Evolutionary conservation across 2,888 invertebrate species (phyloP).

Genomic region (Ornithoptera alexandrae): DNA sequence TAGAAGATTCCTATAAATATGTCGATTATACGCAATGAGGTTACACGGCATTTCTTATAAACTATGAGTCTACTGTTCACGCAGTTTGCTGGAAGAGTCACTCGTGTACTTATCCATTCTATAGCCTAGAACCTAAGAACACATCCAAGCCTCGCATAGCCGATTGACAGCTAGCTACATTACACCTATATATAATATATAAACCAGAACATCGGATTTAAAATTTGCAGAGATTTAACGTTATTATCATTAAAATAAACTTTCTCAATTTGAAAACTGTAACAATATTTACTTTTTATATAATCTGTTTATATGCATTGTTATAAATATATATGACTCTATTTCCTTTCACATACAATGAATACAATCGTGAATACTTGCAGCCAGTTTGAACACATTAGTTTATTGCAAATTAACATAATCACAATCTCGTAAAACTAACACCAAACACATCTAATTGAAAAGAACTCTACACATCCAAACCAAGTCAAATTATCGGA

Average conservation of each 20-base stretch:
- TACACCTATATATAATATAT: constrained; percentile 18
- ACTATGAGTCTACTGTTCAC: constrained; percentile 9
- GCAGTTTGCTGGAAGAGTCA: constrained; percentile 1
- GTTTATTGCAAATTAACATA: constrained; percentile 25
- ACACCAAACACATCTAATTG: constrained; percentile 5
- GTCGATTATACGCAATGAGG: constrained; percentile 19
- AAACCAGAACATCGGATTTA: constrained; percentile 16
- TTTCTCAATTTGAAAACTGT: constrained; percentile 11
- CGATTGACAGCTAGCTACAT: constrained; percentile 13
- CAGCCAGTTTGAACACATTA: constrained; percentile 25
- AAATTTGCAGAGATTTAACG: constrained; percentile 21
- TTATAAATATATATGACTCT: constrained; percentile 9
- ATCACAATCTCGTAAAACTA: constrained; percentile 15
- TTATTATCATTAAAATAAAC: constrained; percentile 8
- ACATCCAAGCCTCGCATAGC: constrained; percentile 22
- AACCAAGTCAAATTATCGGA: constrained; percentile 2
- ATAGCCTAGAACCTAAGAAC: constrained; percentile 23
- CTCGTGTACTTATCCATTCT: constrained; percentile 7
- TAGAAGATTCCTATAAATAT: constrained; percentile 5
- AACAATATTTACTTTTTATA: constrained; percentile 13
- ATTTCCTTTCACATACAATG: constrained; percentile 11
- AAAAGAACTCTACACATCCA: not conserved
- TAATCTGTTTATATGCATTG: constrained; percentile 4
- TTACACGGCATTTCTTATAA: constrained; percentile 9
- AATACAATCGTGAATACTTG: constrained; percentile 12